These are phyloP conservation scores for Regulus satrapa DNA, from an alignment of 2,113 vertebrate species.

Conservation along the genomic window DNA sequence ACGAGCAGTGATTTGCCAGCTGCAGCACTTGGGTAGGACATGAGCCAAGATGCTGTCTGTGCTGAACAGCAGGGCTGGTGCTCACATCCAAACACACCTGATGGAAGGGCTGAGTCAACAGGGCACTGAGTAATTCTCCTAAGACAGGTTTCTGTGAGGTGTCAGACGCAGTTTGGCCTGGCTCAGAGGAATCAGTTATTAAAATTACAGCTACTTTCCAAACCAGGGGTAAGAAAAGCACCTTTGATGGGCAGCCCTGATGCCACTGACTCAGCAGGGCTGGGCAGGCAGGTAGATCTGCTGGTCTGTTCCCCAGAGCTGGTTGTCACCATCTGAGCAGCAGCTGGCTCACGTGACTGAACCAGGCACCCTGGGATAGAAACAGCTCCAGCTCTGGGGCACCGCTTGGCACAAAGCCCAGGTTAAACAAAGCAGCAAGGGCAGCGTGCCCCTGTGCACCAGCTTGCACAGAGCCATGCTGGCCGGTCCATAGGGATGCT, in stretches of 20 bases:
- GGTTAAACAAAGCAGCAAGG: neutral
- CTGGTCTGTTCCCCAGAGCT: neutral
- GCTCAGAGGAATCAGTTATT: neutral
- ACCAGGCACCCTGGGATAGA: neutral
- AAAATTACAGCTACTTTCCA: neutral
- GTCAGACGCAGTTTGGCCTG: neutral
- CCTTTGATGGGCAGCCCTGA: rapidly evolving
- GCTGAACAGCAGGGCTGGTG: neutral
- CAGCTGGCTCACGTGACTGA: rapidly evolving
- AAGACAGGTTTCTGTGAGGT: neutral
- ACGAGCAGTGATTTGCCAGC: neutral
- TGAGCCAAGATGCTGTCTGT: neutral
- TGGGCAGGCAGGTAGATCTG: neutral
- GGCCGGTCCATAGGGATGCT: rapidly evolving
- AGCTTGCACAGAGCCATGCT: neutral
- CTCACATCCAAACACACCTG: neutral
- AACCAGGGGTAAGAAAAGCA: neutral
- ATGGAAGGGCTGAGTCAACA: neutral
- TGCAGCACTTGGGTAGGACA: neutral
- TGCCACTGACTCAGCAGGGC: neutral
- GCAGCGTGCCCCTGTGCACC: neutral
- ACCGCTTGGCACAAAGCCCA: neutral
- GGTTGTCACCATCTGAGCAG: neutral
- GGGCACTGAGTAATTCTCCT: neutral
- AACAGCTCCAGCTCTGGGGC: neutral